phyloP scores from a whole-genome alignment of 2,797 vertebrate genomes.

The Peromyscus aztecus region DNA sequence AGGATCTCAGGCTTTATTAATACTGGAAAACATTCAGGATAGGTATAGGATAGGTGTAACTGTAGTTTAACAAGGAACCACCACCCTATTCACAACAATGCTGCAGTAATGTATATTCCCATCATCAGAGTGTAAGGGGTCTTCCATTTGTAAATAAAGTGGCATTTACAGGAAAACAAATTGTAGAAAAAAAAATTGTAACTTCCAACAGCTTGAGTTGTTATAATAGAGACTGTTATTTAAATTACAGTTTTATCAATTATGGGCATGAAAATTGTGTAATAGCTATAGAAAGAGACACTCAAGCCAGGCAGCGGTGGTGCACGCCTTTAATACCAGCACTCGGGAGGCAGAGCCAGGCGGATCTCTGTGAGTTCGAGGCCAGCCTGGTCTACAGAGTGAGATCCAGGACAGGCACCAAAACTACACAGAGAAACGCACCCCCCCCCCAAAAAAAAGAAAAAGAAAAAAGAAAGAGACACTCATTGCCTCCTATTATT shows the following conservation, averaged over 20 bases:
- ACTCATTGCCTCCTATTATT: neutral
- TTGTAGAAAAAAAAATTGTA: neutral
- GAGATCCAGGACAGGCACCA: too few relatives aligned
- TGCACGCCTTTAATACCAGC: too few relatives aligned
- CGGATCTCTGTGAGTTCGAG: too few relatives aligned
- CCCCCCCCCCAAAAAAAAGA: too few relatives aligned
- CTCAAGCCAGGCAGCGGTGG: too few relatives aligned
- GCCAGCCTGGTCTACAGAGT: too few relatives aligned
- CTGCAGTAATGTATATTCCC: neutral
- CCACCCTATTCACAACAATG: neutral
- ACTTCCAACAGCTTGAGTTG: neutral
- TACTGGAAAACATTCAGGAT: neutral
- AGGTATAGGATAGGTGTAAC: neutral
- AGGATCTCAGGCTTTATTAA: neutral
- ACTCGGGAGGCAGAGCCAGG: too few relatives aligned
- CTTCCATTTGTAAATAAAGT: neutral
- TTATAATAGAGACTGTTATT: slow-evolving; percentile 8
- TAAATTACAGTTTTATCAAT: neutral
- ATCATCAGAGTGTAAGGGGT: neutral
- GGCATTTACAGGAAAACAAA: neutral
- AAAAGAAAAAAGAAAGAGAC: neutral
- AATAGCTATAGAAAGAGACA: neutral
- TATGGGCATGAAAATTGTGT: neutral
- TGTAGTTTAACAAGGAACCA: neutral
- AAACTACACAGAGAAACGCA: too few relatives aligned